These are phyloP conservation scores for Pandemis heparana DNA, from an alignment of 2,888 invertebrate genomes.

Conservation along the genomic window DNA sequence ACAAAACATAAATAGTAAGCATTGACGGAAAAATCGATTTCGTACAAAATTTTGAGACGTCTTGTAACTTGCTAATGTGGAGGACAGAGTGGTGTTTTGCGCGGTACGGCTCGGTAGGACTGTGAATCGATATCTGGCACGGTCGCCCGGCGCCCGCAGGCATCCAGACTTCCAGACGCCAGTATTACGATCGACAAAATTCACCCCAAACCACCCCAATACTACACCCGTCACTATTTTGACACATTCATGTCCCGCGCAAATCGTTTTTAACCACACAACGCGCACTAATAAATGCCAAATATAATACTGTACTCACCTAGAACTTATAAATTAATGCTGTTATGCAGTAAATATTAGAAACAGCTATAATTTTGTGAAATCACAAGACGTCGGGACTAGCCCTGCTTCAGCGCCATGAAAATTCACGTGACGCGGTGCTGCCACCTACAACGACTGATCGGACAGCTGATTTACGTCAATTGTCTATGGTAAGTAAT, in stretches of 20 bases:
- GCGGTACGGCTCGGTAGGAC: conserved; percentile 55
- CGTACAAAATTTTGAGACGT: conserved; percentile 49
- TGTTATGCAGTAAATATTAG: conserved; percentile 78
- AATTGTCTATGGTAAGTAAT: conserved; percentile 76
- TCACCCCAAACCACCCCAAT: conserved; percentile 76
- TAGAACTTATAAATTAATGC: conserved; percentile 77
- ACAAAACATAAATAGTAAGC: conserved; percentile 43
- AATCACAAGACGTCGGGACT: conserved; percentile 86
- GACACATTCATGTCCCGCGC: conserved; percentile 79
- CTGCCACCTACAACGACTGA: conserved; percentile 84
- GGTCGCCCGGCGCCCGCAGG: conserved; percentile 66
- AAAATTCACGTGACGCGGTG: conserved; percentile 88
- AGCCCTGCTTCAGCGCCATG: conserved; percentile 85
- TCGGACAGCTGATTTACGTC: conserved; percentile 85
- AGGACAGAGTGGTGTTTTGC: conserved; percentile 60
- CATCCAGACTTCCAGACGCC: conserved; percentile 80
- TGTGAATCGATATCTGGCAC: conserved; percentile 72
- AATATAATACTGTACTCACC: conserved; percentile 70
- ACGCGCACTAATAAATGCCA: conserved; percentile 49
- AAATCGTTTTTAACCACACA: conserved; percentile 57
- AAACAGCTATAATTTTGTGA: conserved; percentile 83
- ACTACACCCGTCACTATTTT: conserved; percentile 69
- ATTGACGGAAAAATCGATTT: conserved; percentile 74
- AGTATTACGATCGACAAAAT: conserved; percentile 60
- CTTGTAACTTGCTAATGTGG: conserved; percentile 54